Evolutionary conservation across 92 coral and sea anemone genomes (phyloP).

Genomic region (Metridium senile): DNA sequence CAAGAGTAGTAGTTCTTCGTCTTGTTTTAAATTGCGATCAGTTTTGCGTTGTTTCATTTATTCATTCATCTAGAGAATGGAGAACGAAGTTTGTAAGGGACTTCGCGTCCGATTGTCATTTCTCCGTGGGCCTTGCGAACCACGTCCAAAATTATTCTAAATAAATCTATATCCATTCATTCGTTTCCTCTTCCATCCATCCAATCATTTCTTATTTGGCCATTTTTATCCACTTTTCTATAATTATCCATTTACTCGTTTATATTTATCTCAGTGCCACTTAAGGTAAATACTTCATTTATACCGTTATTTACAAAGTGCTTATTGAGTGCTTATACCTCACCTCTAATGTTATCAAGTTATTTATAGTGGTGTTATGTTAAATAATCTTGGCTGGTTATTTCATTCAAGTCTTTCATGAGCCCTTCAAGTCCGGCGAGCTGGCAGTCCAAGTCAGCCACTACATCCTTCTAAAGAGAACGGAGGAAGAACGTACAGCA

Average conservation of each 20-base stretch:
- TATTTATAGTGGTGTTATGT: constrained; percentile 29
- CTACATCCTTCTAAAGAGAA: constrained; percentile 65
- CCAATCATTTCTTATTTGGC: neutral
- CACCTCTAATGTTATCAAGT: constrained; percentile 8
- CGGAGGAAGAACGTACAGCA: constrained; percentile 27
- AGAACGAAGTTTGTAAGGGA: too few species aligned
- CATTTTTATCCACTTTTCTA: neutral
- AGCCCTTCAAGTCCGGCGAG: constrained; percentile 91
- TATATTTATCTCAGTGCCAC: neutral
- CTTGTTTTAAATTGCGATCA: too few species aligned
- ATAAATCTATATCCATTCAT: too few species aligned
- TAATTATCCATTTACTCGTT: neutral
- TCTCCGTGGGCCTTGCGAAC: too few species aligned
- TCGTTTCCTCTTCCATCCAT: neutral
- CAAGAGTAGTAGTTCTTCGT: too few species aligned
- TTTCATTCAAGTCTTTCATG: constrained; percentile 89
- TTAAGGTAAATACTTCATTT: neutral
- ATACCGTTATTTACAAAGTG: neutral
- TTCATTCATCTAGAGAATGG: too few species aligned
- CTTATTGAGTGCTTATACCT: constrained; percentile 20
- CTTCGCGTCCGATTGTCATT: too few species aligned
- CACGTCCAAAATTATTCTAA: too few species aligned
- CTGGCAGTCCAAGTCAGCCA: constrained; percentile 78
- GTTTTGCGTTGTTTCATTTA: neutral
- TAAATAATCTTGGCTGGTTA: constrained; percentile 58